These are phyloP conservation scores for Xanthia icteritia DNA, from an alignment of 2,888 invertebrate species.

Conservation along the genomic window DNA sequence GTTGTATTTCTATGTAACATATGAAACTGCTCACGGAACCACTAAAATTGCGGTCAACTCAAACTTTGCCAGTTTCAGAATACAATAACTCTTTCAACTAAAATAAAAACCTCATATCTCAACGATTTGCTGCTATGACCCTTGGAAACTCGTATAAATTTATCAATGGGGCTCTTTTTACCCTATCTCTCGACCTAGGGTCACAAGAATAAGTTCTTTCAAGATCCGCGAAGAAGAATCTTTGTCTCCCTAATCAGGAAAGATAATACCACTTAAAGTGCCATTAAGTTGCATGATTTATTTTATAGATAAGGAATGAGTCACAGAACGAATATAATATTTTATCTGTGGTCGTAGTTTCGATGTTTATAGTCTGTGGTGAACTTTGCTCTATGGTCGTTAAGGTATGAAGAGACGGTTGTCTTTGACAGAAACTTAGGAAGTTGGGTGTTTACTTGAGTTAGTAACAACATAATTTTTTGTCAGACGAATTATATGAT, in stretches of 20 bases:
- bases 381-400: slow-evolving; percentile 58
- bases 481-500: not conserved
- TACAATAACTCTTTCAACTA: slow-evolving; percentile 43
- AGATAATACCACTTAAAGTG: slow-evolving; percentile 86
- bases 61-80: not conserved
- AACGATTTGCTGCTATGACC: slow-evolving; percentile 59
- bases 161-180: slow-evolving; percentile 74
- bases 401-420: slow-evolving; percentile 54
- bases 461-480: slow-evolving; percentile 24
- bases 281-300: slow-evolving; percentile 87
- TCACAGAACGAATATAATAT: slow-evolving; percentile 49
- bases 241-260: slow-evolving; percentile 81
- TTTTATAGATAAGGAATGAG: slow-evolving; percentile 65
- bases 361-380: slow-evolving; percentile 59
- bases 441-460: slow-evolving; percentile 36
- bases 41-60: not conserved
- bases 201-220: slow-evolving; percentile 76
- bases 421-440: slow-evolving; percentile 32
- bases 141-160: slow-evolving; percentile 59
- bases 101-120: slow-evolving; percentile 52
- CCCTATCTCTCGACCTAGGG: slow-evolving; percentile 80
- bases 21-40: not conserved
- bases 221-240: slow-evolving; percentile 76
- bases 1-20: not conserved
- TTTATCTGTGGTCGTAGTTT: slow-evolving; percentile 58